phyloP scores from a whole-genome alignment of 2,797 vertebrate genomes.

The Mus minutoides region DNA sequence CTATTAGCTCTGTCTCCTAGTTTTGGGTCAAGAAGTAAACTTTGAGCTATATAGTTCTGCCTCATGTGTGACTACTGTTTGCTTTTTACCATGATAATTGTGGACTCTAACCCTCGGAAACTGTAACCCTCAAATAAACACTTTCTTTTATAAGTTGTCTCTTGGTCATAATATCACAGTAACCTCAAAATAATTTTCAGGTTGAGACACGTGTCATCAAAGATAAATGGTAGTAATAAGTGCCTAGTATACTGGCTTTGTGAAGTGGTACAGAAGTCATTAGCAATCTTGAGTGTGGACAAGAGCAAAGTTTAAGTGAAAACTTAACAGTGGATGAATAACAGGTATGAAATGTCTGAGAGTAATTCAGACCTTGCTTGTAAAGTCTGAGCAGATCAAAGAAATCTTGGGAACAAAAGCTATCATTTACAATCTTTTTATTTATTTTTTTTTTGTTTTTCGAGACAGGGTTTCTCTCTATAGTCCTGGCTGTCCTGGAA shows the following conservation, averaged over 20 bases:
- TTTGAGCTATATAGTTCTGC: neutral
- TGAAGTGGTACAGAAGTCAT: neutral
- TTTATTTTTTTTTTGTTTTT: no score
- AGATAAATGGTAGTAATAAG: neutral
- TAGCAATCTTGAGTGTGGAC: neutral
- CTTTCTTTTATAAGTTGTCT: neutral
- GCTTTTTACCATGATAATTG: neutral
- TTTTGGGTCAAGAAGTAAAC: neutral
- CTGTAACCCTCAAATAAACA: neutral
- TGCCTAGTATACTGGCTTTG: neutral
- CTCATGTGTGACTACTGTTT: neutral
- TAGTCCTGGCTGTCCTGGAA: no score
- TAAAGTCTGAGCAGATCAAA: neutral
- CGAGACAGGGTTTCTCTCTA: no score
- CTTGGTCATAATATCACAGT: neutral
- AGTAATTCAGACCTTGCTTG: neutral
- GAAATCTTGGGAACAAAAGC: neutral
- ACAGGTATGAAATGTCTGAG: neutral
- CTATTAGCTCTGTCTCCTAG: neutral
- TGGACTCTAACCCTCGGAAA: neutral
- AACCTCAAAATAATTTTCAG: constrained; percentile 7
- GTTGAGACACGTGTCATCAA: neutral
- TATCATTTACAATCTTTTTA: neutral
- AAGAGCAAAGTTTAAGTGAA: neutral
- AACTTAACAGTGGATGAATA: neutral